Percentiles rank a stretch among this genome's conserved stretches.
Conservation (phyloP, 2,888 invertebrate species). For the Hemaris fuciformis region DNA sequence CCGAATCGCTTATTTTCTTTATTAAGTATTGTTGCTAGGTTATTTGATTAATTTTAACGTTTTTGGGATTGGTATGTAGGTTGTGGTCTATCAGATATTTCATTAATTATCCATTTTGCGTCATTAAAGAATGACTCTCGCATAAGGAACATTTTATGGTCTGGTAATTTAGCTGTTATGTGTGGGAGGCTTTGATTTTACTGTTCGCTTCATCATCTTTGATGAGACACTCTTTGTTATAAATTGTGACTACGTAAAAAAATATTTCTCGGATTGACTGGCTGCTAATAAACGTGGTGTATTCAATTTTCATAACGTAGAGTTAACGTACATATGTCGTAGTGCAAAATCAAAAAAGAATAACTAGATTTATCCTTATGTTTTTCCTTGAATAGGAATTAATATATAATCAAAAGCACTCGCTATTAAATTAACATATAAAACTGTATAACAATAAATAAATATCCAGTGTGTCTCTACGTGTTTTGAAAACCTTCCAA, state of each 20-base stretch:
- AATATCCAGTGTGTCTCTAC: too few relatives aligned
- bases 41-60: constrained; percentile 8
- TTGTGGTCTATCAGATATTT: neutral
- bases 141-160: constrained; percentile 4
- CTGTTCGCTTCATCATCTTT: neutral
- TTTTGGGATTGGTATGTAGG: constrained; percentile 9
- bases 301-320: too few relatives aligned
- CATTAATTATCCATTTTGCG: constrained; percentile 11
- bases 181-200: constrained; percentile 7
- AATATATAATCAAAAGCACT: too few relatives aligned
- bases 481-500: too few relatives aligned
- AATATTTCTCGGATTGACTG: neutral
- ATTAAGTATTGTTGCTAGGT: neutral
- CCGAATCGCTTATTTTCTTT: neutral
- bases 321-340: too few relatives aligned
- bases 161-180: neutral
- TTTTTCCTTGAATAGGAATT: too few relatives aligned
- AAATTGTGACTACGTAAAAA: neutral
- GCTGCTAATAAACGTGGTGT: neutral
- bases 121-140: neutral
- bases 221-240: neutral
- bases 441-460: too few relatives aligned
- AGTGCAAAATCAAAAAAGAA: too few relatives aligned
- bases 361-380: too few relatives aligned
- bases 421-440: too few relatives aligned